These are phyloP conservation scores for Galago senegalensis DNA, from an alignment of 2,797 vertebrate genomes.

Conservation along the genomic window DNA sequence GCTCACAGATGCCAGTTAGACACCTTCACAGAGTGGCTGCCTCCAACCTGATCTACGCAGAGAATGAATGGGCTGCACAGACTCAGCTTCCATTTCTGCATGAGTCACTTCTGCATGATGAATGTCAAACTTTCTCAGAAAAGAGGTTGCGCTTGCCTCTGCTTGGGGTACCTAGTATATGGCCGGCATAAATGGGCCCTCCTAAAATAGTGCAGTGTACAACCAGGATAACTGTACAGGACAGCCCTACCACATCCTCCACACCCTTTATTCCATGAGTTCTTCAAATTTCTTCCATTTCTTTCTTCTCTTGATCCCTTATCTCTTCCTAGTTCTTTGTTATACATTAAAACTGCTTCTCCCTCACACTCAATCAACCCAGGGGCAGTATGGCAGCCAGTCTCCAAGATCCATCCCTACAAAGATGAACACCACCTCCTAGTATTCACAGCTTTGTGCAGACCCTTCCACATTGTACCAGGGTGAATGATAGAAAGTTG, in stretches of 20 bases:
- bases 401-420: neutral
- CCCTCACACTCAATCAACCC: neutral
- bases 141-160: neutral
- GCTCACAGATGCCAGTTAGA: neutral
- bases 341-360: conserved; percentile 25
- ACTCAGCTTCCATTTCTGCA: neutral
- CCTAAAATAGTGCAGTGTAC: neutral
- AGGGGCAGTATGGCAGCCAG: neutral
- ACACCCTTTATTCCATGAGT: neutral
- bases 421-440: neutral
- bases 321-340: neutral
- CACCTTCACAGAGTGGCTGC: neutral
- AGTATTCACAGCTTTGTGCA: neutral
- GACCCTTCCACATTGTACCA: neutral
- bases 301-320: neutral
- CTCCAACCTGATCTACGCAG: neutral
- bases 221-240: no score
- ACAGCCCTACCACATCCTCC: neutral
- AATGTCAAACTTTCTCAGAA: neutral
- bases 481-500: neutral
- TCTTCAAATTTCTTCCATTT: neutral
- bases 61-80: neutral
- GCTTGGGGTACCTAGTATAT: neutral
- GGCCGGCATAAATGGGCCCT: neutral
- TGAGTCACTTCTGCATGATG: neutral